phyloP scores from a whole-genome alignment of 2,888 invertebrate species.

The Deilephila elpenor region DNA sequence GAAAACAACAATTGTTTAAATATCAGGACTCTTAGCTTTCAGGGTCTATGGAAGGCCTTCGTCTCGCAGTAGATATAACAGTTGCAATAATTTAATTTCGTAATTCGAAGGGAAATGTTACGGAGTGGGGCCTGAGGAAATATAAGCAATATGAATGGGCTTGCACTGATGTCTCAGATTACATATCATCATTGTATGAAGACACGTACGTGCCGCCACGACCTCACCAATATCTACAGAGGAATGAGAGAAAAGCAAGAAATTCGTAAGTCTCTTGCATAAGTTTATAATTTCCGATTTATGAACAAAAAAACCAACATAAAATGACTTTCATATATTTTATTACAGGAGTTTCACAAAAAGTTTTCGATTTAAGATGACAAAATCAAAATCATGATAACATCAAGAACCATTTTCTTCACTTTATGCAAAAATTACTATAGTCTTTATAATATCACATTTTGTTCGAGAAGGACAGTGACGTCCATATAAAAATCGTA shows the following conservation, averaged over 20 bases:
- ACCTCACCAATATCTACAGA: slow-evolving; percentile 66
- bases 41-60: no score
- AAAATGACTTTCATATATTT: slow-evolving; percentile 58
- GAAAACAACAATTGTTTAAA: no score
- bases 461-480: slow-evolving; percentile 82
- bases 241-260: slow-evolving; percentile 61
- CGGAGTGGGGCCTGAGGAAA: slow-evolving; percentile 76
- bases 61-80: background rate
- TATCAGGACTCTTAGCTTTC: no score
- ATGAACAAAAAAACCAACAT: slow-evolving; percentile 39
- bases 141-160: slow-evolving; percentile 75
- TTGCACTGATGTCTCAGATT: slow-evolving; percentile 76
- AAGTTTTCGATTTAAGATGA: slow-evolving; percentile 79
- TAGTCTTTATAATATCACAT: slow-evolving; percentile 83
- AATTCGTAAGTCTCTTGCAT: slow-evolving; percentile 61
- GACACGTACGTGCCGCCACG: slow-evolving; percentile 70
- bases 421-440: slow-evolving; percentile 73
- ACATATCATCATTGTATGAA: slow-evolving; percentile 66
- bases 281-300: background rate
- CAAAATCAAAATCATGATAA: slow-evolving; percentile 82
- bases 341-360: slow-evolving; percentile 83
- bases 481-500: slow-evolving; percentile 81
- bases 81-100: background rate
- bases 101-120: slow-evolving; percentile 70
- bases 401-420: slow-evolving; percentile 82